These are phyloP conservation scores for Ictalurus furcatus DNA, from an alignment of 2,113 vertebrate genomes.

Conservation along the genomic window DNA sequence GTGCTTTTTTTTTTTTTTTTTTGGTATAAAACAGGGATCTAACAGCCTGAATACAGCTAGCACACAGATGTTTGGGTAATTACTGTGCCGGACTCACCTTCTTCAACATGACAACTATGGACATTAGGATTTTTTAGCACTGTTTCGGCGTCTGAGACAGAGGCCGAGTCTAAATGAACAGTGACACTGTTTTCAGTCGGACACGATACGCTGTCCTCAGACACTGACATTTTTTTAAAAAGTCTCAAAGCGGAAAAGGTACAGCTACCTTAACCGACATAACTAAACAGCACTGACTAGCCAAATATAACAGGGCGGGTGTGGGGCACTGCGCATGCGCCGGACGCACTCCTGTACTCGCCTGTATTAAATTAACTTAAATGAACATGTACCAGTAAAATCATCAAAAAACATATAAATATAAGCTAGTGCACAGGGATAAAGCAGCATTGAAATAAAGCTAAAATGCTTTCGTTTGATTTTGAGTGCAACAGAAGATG, in stretches of 20 bases:
- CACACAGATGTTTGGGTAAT: conserved; percentile 41
- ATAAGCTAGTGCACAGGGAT: too few relatives aligned
- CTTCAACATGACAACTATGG: conserved; percentile 72
- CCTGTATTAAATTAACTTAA: background rate
- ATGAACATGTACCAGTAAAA: background rate
- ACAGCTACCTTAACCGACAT: conserved; percentile 15
- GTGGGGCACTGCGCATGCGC: conserved; percentile 37
- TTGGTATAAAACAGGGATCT: conserved; percentile 22
- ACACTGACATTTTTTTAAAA: conserved; percentile 58
- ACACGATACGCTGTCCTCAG: conserved; percentile 64
- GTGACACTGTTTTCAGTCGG: conserved; percentile 61
- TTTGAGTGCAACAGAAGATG: background rate
- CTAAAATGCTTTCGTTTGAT: background rate
- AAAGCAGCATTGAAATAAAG: background rate
- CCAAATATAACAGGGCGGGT: background rate
- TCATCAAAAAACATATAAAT: too few relatives aligned
- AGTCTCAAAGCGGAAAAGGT: background rate
- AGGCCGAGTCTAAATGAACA: conserved; percentile 62
- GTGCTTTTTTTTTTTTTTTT: conserved; percentile 13
- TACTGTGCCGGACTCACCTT: conserved; percentile 76
- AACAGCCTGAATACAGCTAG: conserved; percentile 30
- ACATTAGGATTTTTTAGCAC: conserved; percentile 75
- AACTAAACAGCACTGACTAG: background rate
- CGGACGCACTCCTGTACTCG: background rate
- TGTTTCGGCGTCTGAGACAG: conserved; percentile 70